phyloP scores from a whole-genome alignment of 2,113 vertebrate genomes.

The Nothoprocta pentlandii region DNA sequence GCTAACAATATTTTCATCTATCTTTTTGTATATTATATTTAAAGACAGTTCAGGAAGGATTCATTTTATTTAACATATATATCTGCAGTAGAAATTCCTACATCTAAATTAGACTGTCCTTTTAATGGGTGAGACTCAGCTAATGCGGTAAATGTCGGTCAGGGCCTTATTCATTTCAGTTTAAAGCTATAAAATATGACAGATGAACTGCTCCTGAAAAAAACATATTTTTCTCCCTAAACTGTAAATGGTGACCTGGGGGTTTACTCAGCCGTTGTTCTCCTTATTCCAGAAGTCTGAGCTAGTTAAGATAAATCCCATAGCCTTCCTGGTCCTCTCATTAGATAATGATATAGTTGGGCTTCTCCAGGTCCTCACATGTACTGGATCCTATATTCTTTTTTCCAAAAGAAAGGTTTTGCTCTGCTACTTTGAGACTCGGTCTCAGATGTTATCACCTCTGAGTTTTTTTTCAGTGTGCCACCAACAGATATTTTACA shows the following conservation, averaged over 20 bases:
- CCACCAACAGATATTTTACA: neutral
- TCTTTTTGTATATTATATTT: neutral
- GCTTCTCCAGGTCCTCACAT: neutral
- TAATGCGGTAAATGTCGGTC: neutral
- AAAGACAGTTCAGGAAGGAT: neutral
- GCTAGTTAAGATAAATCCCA: neutral
- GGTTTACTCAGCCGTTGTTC: neutral
- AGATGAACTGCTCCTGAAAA: neutral
- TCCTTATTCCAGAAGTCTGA: neutral
- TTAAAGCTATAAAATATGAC: neutral
- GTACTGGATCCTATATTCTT: neutral
- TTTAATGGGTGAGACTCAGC: neutral
- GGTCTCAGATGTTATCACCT: neutral
- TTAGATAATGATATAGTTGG: neutral
- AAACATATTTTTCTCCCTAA: neutral
- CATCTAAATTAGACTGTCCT: neutral
- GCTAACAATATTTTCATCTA: neutral
- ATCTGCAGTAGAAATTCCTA: neutral
- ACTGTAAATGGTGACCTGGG: neutral
- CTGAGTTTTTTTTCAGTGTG: neutral
- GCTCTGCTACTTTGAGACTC: neutral
- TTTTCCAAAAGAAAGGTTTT: neutral
- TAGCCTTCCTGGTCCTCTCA: neutral
- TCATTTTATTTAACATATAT: neutral
- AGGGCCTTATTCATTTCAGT: neutral